These are phyloP conservation scores for Sarcophaga subvicina DNA, from an alignment of 2,888 invertebrate genomes.

Conservation along the genomic window DNA sequence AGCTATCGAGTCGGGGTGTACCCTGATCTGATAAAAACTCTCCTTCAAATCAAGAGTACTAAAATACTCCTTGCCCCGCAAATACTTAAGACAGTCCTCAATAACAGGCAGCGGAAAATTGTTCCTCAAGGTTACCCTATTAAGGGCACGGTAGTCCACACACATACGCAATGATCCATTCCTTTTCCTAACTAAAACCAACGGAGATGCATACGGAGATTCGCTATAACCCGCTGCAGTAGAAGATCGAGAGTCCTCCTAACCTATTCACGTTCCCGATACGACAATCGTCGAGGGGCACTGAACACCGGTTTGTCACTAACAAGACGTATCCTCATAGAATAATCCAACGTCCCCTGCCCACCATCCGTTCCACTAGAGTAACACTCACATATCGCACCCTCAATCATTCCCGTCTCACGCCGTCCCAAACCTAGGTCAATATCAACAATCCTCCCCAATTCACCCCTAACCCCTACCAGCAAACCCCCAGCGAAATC, in stretches of 20 bases:
- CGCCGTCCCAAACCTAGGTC: not conserved
- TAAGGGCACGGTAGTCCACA: conserved; percentile 9
- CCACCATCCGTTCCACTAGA: not conserved
- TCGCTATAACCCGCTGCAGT: conserved; percentile 11
- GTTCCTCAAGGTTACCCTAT: conserved; percentile 2
- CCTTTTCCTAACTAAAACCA: conserved; percentile 13
- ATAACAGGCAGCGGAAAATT: conserved; percentile 21
- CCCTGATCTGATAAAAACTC: conserved; percentile 16
- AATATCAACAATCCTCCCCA: not conserved
- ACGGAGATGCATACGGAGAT: conserved; percentile 25
- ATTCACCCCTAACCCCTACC: not conserved
- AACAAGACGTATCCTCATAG: conserved; percentile 12
- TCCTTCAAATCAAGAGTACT: conserved; percentile 4
- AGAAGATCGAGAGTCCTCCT: conserved; percentile 4
- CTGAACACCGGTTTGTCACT: conserved; percentile 5
- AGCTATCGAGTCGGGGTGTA: not conserved
- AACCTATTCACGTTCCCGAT: conserved; percentile 18
- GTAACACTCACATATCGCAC: not conserved
- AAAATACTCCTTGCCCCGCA: conserved; percentile 12
- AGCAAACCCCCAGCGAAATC: not conserved
- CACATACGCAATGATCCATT: conserved; percentile 20
- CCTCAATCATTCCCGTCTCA: not conserved
- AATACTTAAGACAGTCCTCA: conserved; percentile 26
- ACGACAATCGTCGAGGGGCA: conserved; percentile 21
- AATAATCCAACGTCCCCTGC: not conserved